Conservation (phyloP, 2,113 vertebrate genomes). For the Vicugna pacos region DNA sequence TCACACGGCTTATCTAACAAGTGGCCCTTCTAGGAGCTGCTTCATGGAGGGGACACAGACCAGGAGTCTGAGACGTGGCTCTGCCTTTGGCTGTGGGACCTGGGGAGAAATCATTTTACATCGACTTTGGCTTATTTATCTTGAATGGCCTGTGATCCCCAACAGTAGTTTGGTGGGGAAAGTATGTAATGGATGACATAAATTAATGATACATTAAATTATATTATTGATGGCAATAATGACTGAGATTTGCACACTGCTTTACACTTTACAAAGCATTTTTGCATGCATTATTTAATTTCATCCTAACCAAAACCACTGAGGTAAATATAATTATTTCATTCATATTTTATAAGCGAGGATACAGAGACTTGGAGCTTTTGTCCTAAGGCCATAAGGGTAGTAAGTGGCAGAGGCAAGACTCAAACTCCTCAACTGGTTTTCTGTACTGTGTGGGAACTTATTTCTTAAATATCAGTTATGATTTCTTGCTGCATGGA, state of each 20-base stretch:
- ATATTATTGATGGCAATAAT: conserved; percentile 7
- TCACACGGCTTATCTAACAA: not conserved
- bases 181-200: not conserved
- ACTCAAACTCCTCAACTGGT: not conserved
- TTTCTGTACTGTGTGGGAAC: not conserved
- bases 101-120: not conserved
- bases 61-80: not conserved
- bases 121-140: conserved; percentile 9
- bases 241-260: conserved; percentile 9
- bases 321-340: conserved; percentile 41
- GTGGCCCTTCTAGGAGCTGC: not conserved
- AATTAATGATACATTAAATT: conserved; percentile 60
- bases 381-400: not conserved
- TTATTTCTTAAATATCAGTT: not conserved
- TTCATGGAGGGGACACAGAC: not conserved
- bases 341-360: conserved; percentile 58
- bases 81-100: not conserved
- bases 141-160: conserved; percentile 52
- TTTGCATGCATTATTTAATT: conserved; percentile 55
- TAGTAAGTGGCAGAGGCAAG: not conserved
- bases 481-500: not conserved
- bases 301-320: conserved; percentile 11
- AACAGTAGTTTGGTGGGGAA: conserved; percentile 22
- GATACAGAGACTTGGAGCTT: not conserved
- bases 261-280: not conserved